Evolutionary conservation across 2,797 vertebrate genomes (phyloP), one percentile per base, ranked within the genome.

Genomic region (Labroides dimidiatus): DNA sequence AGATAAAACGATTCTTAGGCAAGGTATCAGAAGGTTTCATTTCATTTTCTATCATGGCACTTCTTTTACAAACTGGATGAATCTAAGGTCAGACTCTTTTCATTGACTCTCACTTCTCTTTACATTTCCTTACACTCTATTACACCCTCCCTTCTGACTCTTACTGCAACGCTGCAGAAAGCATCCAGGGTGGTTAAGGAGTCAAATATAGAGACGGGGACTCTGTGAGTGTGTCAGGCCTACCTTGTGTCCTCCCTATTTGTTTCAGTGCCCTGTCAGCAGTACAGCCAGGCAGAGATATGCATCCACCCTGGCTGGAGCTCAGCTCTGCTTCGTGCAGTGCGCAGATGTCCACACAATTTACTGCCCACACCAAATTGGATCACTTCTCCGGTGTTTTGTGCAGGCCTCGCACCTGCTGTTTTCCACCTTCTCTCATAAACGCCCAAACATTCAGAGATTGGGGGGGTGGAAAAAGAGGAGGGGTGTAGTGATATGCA

Each of bases 351-450:
- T 89, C 84, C 78, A 72, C 69, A 76, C 81, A 87, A 92, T 94
- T 93, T 92, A 93, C 89, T 88, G 87, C 88, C 73, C 84, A 54
- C 73, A 87, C 82, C 81, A 91, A 93, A 94, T 91, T 92, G 84
- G 85, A 92, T 91, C 84, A 85, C 78, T 87, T 92, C 89, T 87
- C 81, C 69, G 75, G 82, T 82, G 86, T 84, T 88, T 89, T 72
- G 72, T 59, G 83, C 76, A 64, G 77, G 78, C 64, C 66, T 90
- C 54, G 73, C 89, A 91, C 90, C 92, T 92, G 84, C 89, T 90
- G 84, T 86, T 91, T 82, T 63, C 77, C 70, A 81, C 72, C 75
- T 74, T 76, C 64, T 69, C 81, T 77, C 87, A 80, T 89, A 91
- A 91, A 92, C 24, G 70, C 72, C 82, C 76, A 84, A 89, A 85